phyloP scores from a whole-genome alignment of 2,888 invertebrate species.

The Orthosia cruda region DNA sequence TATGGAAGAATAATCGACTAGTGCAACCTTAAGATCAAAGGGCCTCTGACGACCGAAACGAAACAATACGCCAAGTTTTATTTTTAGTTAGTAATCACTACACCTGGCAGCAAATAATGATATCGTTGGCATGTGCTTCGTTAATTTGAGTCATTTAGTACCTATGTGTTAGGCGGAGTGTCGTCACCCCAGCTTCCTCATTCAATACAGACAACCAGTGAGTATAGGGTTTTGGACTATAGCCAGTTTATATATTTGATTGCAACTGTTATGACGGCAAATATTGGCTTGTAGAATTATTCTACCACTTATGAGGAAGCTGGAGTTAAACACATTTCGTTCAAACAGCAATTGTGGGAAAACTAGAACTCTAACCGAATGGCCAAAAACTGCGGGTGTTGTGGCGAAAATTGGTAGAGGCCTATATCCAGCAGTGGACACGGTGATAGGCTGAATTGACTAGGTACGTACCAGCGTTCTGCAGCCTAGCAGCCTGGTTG shows the following conservation, averaged over 20 bases:
- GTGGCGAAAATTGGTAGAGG: neutral
- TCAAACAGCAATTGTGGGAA: neutral
- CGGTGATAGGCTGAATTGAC: neutral
- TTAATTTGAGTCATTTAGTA: too few relatives aligned
- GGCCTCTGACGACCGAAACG: neutral
- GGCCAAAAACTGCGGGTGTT: neutral
- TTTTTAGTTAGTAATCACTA: neutral
- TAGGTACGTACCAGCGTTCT: conserved; percentile 90
- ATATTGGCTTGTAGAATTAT: too few relatives aligned
- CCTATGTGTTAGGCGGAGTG: too few relatives aligned
- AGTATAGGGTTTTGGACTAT: too few relatives aligned
- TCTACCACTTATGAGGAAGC: too few relatives aligned
- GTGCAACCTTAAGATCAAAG: too few relatives aligned
- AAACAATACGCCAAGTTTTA: neutral
- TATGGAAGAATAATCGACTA: too few relatives aligned
- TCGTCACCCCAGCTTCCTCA: too few relatives aligned
- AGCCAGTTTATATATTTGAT: too few relatives aligned
- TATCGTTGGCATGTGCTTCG: neutral
- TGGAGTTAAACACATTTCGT: neutral
- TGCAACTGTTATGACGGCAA: too few relatives aligned
- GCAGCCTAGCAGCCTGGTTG: conserved; percentile 94
- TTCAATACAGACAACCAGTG: too few relatives aligned
- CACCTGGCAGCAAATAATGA: neutral
- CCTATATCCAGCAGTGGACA: neutral
- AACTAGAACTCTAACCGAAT: too few relatives aligned